These are phyloP conservation scores for Toxonevra muliebris DNA, from an alignment of 2,888 invertebrate genomes.

Conservation along the genomic window DNA sequence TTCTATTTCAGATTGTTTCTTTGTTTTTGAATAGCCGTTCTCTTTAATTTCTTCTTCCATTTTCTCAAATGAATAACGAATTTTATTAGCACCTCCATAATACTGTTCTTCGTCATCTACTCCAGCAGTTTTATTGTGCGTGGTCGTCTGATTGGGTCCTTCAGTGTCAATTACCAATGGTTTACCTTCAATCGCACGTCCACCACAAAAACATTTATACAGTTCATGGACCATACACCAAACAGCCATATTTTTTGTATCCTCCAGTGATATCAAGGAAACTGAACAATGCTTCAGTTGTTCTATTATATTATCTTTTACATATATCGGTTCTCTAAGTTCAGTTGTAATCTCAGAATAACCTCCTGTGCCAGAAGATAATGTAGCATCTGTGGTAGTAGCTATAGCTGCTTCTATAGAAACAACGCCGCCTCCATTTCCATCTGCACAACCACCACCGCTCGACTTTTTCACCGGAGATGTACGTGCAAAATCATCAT, in stretches of 20 bases:
- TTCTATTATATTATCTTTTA: slow-evolving; percentile 49
- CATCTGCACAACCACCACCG: slow-evolving; percentile 1
- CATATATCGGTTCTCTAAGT: slow-evolving; percentile 45
- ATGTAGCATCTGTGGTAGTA: slow-evolving; percentile 5
- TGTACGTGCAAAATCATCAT: slow-evolving; percentile 43
- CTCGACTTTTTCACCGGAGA: slow-evolving; percentile 34
- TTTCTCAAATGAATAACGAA: slow-evolving; percentile 60
- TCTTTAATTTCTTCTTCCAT: slow-evolving; percentile 38
- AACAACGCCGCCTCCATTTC: slow-evolving; percentile 32
- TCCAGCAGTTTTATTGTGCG: slow-evolving; percentile 33
- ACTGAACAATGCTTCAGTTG: slow-evolving; percentile 58
- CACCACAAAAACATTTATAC: slow-evolving; percentile 74
- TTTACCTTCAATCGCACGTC: slow-evolving; percentile 56
- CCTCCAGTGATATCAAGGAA: slow-evolving; percentile 51
- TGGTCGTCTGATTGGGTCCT: slow-evolving; percentile 38
- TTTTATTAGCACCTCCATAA: slow-evolving; percentile 26
- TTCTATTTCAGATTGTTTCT: neutral
- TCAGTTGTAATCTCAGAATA: slow-evolving; percentile 33
- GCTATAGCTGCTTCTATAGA: slow-evolving; percentile 31
- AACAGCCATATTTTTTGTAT: slow-evolving; percentile 67
- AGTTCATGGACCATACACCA: slow-evolving; percentile 75
- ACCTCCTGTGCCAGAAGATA: slow-evolving; percentile 16
- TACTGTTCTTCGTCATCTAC: slow-evolving; percentile 20
- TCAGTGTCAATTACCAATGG: slow-evolving; percentile 56
- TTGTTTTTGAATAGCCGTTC: slow-evolving; percentile 22